phyloP scores from a whole-genome alignment of 2,797 vertebrate species.

The Picus viridis region DNA sequence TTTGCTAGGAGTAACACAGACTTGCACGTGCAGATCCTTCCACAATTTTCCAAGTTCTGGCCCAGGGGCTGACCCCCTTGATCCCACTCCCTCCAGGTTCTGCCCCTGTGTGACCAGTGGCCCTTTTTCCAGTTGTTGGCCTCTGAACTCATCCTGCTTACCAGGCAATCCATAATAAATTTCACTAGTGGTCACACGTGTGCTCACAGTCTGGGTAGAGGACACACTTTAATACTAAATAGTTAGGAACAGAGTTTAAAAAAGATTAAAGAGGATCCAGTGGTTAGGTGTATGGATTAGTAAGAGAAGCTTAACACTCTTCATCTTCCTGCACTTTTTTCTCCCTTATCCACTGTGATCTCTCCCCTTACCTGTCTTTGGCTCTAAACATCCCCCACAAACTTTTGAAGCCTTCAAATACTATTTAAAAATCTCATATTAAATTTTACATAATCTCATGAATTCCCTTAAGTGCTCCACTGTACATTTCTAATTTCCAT shows the following conservation, averaged over 20 bases:
- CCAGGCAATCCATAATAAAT: background rate
- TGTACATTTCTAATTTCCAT: background rate
- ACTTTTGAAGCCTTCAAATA: background rate
- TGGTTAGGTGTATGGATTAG: background rate
- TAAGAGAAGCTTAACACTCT: background rate
- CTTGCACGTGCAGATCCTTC: accelerated
- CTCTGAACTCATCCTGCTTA: background rate
- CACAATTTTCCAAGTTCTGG: background rate
- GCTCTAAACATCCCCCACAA: background rate
- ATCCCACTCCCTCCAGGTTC: background rate
- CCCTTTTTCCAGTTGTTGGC: background rate
- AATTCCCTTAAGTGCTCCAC: background rate
- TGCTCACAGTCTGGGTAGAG: background rate
- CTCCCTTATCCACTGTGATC: background rate
- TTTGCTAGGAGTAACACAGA: background rate
- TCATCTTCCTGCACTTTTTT: background rate
- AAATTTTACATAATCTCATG: background rate
- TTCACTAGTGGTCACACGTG: background rate
- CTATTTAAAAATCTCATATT: background rate
- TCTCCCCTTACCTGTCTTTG: background rate
- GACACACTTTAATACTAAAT: background rate
- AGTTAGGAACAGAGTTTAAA: background rate
- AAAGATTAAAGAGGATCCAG: background rate
- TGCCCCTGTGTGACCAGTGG: background rate
- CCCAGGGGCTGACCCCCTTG: background rate